Evolutionary conservation across 53 echinoderm and acorn worm genomes (phyloP).

Genomic region (Arbacia lixula): DNA sequence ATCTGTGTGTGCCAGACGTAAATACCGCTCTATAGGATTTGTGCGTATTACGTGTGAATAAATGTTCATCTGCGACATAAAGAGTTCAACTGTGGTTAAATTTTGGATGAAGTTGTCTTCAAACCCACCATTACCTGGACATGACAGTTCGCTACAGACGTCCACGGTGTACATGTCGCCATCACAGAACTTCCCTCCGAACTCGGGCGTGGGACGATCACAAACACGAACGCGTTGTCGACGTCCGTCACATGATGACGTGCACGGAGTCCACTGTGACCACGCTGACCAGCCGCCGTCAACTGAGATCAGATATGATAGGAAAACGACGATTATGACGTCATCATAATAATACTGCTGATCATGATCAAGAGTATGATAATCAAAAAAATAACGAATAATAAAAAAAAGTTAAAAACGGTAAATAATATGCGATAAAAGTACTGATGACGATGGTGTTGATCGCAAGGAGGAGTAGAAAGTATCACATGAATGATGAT

Average conservation of each 20-base stretch:
- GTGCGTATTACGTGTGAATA: no score
- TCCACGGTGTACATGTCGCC: slow-evolving; percentile 45
- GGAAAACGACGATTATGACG: not conserved
- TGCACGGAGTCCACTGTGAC: slow-evolving; percentile 43
- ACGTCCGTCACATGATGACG: slow-evolving; percentile 43
- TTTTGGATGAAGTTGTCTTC: no score
- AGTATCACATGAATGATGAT: not conserved
- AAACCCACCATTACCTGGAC: slow-evolving; percentile 64
- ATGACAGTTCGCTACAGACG: slow-evolving; percentile 36
- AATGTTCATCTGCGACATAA: no score
- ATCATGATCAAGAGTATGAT: no score
- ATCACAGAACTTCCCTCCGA: slow-evolving; percentile 49
- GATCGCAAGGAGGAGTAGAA: not conserved
- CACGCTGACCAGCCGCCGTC: slow-evolving; percentile 59
- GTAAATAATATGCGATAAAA: not conserved
- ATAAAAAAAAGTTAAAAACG: not conserved
- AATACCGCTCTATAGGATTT: no score
- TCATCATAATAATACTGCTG: no score
- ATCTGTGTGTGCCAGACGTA: no score
- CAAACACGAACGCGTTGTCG: slow-evolving; percentile 55
- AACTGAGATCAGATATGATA: slow-evolving; percentile 24
- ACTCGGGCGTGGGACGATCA: slow-evolving; percentile 43
- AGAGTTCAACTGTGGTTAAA: no score
- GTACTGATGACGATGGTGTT: not conserved
- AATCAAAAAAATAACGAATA: not conserved